These are phyloP conservation scores for Actinopyga echinites DNA, from an alignment of 53 echinoderm and acorn worm species.

Conservation along the genomic window DNA sequence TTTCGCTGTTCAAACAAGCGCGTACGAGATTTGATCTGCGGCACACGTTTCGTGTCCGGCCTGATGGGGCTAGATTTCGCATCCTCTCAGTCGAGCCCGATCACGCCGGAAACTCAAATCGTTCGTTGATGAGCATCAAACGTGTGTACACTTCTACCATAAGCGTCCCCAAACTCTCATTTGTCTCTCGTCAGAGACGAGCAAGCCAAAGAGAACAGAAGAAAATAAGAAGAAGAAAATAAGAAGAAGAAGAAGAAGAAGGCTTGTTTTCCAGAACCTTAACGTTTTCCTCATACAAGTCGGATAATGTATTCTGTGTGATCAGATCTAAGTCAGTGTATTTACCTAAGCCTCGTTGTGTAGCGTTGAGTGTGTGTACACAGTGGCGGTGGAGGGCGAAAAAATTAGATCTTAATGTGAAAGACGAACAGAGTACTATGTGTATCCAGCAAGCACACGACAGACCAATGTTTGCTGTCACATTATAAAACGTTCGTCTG, in stretches of 20 bases:
- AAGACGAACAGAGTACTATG: no score
- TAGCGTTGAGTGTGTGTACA: constrained; percentile 21
- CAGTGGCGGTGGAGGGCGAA: not conserved
- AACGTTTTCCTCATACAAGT: no score
- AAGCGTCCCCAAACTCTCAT: constrained; percentile 37
- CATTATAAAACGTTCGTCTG: constrained; percentile 1
- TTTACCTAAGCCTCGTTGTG: not conserved
- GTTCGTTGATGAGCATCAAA: constrained; percentile 24
- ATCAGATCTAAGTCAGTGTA: not conserved
- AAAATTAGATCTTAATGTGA: not conserved
- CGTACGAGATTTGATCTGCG: constrained; percentile 23
- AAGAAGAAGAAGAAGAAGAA: no score
- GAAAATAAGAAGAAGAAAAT: not conserved
- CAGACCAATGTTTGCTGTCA: constrained; percentile 5
- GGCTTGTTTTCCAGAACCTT: no score
- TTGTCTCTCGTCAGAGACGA: constrained; percentile 21
- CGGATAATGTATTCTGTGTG: not conserved
- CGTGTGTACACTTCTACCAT: constrained; percentile 28
- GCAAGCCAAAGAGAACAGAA: no score
- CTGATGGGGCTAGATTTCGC: constrained; percentile 30
- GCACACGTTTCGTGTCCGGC: constrained; percentile 36
- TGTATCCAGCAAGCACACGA: no score
- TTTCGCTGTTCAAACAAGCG: constrained; percentile 40
- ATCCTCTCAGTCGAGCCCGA: constrained; percentile 27
- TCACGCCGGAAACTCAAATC: constrained; percentile 33